Evolutionary conservation across 2,888 invertebrate species (phyloP), one percentile per base, ranked within the genome.

Genomic region (Zele albiditarsus): DNA sequence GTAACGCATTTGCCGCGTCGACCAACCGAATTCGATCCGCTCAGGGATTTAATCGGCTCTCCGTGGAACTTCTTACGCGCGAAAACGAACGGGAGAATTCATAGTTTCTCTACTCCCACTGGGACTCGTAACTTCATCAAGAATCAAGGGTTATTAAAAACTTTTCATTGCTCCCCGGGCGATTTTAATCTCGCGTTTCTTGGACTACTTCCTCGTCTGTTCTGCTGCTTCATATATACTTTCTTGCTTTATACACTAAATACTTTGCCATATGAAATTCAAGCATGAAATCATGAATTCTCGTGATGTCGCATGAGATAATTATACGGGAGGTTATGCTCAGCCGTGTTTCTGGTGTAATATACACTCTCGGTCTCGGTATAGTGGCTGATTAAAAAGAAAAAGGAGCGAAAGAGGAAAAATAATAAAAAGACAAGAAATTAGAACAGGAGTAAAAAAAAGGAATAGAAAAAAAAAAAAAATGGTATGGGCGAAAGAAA

Each of bases 121-220:
- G 71, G 23, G 74, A 74, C 71, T 75, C 82, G 80, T 81, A 84
- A 86, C 84, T 85, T 84, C 83, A 87, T 85, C 83, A 86, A 83
- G 84, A 81, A 85, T 85, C 83, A 85, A 84, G 84, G 81, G 84
- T 84, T 85, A 85, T 86, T 85, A 86, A 86, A 87, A 86, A 86
- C 82, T 86, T 85, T 83, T 79, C 81, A 83, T 84, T 81, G 81
- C 82, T 81, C 82, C 80, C 81, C 79, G 80, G 82, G 82, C 77
- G 83, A 85, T 87, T 86, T 86, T 84, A 87, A 87, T 86, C 84
- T 85, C 80, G 78, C 76, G 73, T 28, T 33, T 38, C 58, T 68
- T 42, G 67, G 60, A 42, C 46, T 62, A 27, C 33, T 25, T 42
- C 66, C 42, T 33, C 25, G 28, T 66, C 31, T 38, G 12, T 10